Evolutionary conservation across 2,113 vertebrate species (phyloP), one percentile per base, ranked within the genome.

Genomic region (Catharus bicknelli): DNA sequence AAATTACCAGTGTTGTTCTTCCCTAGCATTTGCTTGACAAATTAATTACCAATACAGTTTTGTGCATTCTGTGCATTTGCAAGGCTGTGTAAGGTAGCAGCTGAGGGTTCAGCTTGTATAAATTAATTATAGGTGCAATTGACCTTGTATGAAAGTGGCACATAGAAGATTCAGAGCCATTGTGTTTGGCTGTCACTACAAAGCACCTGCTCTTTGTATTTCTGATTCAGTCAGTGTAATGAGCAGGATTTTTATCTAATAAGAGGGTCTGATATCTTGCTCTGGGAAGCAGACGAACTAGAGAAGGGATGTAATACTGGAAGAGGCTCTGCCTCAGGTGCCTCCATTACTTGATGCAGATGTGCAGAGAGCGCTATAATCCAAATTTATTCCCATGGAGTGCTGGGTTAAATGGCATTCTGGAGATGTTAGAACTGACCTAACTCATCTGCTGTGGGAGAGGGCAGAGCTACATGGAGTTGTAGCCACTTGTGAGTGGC

Each of bases 1-100:
- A 95, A 95, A 95, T 95, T 95, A 81, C 88, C 51, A 86, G 64
- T 90, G 83, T 78, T 95, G 76, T 70, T 90, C 83, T 90, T 59
- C 80, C 68, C 92, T 68, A 94, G 61, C 43, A 94, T 91, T 94
- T 93, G 27, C 83, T 78, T 94, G 93, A 95, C 92, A 88, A 94
- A 93, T 88, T 95, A 95, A 95, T 95, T 95, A 72, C 76, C 76
- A 74, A 38, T 48, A 63, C 8, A 43, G 40, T 74, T 90, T 81
- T 81, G 34, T 83, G 59, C 84, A 85, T 82, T 45, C 51, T 79
- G 47, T 76, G 76, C 43, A 25, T 77, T 93, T 88, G n/a, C 80
- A 81, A 81, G 50, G 67, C 90, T 91, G 22, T 79, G 25, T 79
- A 64, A 90, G 38, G 86, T 67, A 63, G 76, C 55, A 93, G 93